Evolutionary conservation across 2,888 invertebrate species (phyloP).

Genomic region (Dichetophora obliterata): DNA sequence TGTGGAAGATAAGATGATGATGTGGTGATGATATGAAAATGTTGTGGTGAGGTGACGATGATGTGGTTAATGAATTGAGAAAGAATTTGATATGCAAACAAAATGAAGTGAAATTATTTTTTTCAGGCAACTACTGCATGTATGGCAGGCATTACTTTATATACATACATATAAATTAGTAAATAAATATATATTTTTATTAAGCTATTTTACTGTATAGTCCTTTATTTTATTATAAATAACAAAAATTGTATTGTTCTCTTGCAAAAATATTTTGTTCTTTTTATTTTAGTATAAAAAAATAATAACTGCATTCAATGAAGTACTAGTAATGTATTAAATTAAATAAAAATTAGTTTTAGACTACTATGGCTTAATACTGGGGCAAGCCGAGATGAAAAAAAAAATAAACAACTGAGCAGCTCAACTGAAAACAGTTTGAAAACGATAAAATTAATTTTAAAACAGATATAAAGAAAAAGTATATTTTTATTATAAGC

Average conservation of each 20-base stretch:
- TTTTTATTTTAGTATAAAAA: neutral
- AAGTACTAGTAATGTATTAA: conserved; percentile 5
- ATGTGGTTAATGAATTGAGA: too few relatives aligned
- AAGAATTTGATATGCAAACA: neutral
- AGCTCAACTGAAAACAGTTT: neutral
- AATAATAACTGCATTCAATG: neutral
- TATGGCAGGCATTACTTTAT: conserved; percentile 7
- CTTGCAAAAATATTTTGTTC: neutral
- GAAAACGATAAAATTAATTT: neutral
- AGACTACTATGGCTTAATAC: neutral
- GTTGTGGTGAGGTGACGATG: too few relatives aligned
- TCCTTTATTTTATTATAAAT: conserved; percentile 10
- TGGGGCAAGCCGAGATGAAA: too few relatives aligned
- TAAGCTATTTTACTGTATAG: conserved; percentile 17
- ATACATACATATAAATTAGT: neutral
- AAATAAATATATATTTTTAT: neutral
- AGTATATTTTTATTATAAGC: conserved; percentile 41
- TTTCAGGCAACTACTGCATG: conserved; percentile 25
- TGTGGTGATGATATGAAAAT: neutral
- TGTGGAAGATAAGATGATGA: neutral
- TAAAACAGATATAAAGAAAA: neutral
- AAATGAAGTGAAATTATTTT: conserved; percentile 29
- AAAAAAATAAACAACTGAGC: neutral
- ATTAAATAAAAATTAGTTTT: conserved; percentile 13
- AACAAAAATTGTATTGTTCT: neutral